Evolutionary conservation across 2,113 vertebrate genomes (phyloP).

Genomic region (human): GRCh38 chr2:130946001-130946500

Average conservation of each 20-base stretch:
- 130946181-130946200: neutral
- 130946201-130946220: neutral
- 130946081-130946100: neutral
- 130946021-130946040: neutral
- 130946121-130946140: neutral
- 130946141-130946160: neutral
- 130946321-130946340: neutral
- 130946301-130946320: neutral
- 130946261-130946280: neutral
- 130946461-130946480: constrained; percentile 41
- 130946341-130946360: neutral
- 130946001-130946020: neutral
- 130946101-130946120: neutral
- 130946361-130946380: neutral
- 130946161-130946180: neutral
- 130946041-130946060: neutral
- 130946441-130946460: neutral
- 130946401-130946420: neutral
- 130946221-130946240: neutral
- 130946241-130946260: neutral
- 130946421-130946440: neutral
- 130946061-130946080: neutral
- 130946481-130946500: constrained; percentile 42
- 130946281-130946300: neutral
- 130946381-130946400: neutral